A percentile compares a stretch with the other conserved stretches of the same genome.
Evolutionary conservation across 2,797 vertebrate species (phyloP).

Genomic region (Pipistrellus pipistrellus): DNA sequence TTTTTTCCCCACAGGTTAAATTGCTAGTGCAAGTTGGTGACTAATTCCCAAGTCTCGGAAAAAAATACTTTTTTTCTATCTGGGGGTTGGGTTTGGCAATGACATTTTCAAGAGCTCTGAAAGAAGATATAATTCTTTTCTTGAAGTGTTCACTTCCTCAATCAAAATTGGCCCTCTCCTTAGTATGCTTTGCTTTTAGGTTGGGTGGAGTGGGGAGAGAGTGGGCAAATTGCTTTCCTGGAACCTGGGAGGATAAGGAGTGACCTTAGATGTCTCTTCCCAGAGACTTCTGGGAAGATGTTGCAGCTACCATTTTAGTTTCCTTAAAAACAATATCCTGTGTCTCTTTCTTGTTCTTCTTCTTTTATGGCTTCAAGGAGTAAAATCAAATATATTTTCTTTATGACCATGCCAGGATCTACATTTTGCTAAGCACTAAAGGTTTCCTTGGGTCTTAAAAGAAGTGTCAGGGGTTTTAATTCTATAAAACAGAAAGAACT

Average conservation of each 20-base stretch:
- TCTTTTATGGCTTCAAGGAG: conserved; percentile 72
- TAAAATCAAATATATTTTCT: conserved; percentile 75
- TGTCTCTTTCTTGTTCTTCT: conserved; percentile 26
- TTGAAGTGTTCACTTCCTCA: conserved; percentile 67
- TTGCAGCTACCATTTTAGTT: conserved; percentile 76
- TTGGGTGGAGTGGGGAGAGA: neutral
- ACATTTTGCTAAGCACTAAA: conserved; percentile 79
- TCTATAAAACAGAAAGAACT: conserved; percentile 82
- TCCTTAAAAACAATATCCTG: conserved; percentile 65
- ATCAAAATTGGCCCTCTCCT: conserved; percentile 38
- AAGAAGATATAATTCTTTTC: conserved; percentile 73
- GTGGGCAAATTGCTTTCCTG: conserved; percentile 55
- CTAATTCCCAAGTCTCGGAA: conserved; percentile 33
- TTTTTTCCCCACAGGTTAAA: conserved; percentile 55
- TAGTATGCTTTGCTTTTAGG: conserved; percentile 44
- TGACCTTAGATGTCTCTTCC: conserved; percentile 74
- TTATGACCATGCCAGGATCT: conserved; percentile 73
- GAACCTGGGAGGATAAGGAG: conserved; percentile 66
- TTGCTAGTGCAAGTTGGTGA: conserved; percentile 54
- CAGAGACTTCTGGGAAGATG: conserved; percentile 69
- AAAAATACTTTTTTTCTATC: conserved; percentile 36
- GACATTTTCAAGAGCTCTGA: conserved; percentile 52
- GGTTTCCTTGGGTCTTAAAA: conserved; percentile 80
- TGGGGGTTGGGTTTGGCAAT: conserved; percentile 20
- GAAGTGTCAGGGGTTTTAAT: conserved; percentile 79